Conservation (phyloP, 2,113 vertebrate genomes). For the Gymnobelideus leadbeateri region DNA sequence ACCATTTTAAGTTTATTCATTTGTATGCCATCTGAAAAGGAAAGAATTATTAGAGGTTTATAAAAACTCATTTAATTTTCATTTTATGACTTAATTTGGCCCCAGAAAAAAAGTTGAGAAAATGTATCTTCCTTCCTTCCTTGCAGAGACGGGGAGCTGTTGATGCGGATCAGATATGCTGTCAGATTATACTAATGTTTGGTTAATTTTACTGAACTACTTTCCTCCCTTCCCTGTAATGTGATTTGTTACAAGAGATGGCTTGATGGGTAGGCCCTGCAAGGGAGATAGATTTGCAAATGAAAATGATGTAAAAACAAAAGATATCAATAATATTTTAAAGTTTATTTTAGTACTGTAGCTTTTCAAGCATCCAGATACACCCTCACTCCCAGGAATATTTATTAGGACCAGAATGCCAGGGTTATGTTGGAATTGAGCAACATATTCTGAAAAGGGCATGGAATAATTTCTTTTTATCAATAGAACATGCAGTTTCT, state of each 20-base stretch:
- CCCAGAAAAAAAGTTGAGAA: background rate
- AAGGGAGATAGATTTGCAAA: background rate
- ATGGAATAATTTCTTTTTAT: background rate
- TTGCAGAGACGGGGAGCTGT: background rate
- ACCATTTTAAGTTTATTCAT: slow-evolving; percentile 24
- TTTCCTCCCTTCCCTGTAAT: background rate
- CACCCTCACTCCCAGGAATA: background rate
- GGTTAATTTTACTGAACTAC: background rate
- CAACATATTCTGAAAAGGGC: slow-evolving; percentile 56
- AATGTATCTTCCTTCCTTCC: background rate
- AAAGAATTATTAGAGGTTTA: background rate
- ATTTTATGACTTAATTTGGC: background rate
- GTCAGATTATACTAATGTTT: background rate
- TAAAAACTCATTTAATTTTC: slow-evolving; percentile 13
- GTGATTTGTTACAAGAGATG: background rate
- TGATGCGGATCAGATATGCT: background rate
- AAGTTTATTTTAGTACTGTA: slow-evolving; percentile 13
- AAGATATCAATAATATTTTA: background rate
- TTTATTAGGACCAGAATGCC: background rate
- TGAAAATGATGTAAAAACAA: background rate
- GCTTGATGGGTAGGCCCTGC: background rate
- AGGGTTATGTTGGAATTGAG: background rate
- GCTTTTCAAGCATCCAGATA: background rate
- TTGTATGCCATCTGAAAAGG: slow-evolving; percentile 5
- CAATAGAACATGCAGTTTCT: background rate